These are phyloP conservation scores for Urocyon cinereoargenteus DNA, from an alignment of 2,797 vertebrate species.

Conservation along the genomic window DNA sequence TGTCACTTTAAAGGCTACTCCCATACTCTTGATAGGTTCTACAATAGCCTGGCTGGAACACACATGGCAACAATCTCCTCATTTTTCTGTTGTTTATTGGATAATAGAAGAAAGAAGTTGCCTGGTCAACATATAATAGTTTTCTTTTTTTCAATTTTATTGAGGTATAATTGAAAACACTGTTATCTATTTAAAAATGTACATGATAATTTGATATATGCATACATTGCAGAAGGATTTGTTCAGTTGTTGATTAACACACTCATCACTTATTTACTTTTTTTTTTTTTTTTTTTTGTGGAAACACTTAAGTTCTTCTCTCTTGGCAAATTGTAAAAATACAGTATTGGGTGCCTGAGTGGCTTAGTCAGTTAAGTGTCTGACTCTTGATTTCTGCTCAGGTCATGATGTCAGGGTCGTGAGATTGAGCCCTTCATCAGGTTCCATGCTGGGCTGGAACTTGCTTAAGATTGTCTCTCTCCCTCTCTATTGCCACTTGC, in stretches of 20 bases:
- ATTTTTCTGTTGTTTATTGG: not conserved
- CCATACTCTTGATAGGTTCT: no score
- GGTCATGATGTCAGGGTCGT: not conserved
- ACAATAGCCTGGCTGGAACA: not conserved
- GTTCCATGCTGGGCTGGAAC: not conserved
- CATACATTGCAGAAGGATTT: not conserved
- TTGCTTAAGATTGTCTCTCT: not conserved
- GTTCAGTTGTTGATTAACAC: not conserved
- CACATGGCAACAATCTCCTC: not conserved
- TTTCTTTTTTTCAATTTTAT: not conserved
- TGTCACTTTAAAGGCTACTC: not conserved
- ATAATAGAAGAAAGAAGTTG: not conserved
- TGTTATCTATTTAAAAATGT: not conserved
- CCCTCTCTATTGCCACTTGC: not conserved
- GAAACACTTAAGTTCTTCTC: not conserved
- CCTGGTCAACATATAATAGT: not conserved
- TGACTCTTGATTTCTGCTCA: not conserved
- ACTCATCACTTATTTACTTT: not conserved
- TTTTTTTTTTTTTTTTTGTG: not conserved
- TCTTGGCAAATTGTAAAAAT: not conserved
- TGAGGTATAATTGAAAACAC: not conserved
- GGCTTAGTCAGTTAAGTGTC: not conserved
- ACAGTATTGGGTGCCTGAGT: not conserved
- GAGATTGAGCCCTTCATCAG: accelerated
- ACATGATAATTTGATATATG: not conserved